A percentile compares a stretch with the other conserved stretches of the same genome.
Conservation (phyloP, 1,140 invertebrate species). For the Drosophila trapezifrons region DNA sequence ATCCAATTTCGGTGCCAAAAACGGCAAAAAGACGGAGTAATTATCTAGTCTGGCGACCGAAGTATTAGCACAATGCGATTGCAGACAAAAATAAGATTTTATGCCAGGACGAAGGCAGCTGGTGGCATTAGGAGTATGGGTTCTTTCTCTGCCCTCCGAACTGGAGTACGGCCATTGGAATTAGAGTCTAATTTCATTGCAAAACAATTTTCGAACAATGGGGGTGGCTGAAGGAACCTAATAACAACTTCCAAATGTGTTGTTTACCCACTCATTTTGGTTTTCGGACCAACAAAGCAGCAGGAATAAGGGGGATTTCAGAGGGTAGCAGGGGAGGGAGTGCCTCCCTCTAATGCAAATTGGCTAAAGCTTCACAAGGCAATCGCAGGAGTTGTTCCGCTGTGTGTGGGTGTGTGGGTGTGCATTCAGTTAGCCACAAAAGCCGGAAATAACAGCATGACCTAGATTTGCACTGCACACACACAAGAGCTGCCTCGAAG, state of each 20-base stretch:
- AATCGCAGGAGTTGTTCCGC: slow-evolving; percentile 44
- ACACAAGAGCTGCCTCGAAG: slow-evolving; percentile 10
- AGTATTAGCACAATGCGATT: slow-evolving; percentile 1
- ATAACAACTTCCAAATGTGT: slow-evolving; percentile 64
- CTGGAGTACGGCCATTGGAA: slow-evolving; percentile 59
- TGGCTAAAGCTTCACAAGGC: slow-evolving; percentile 60
- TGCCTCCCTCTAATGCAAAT: slow-evolving; percentile 62
- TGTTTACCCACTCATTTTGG: slow-evolving; percentile 66
- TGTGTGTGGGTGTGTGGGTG: slow-evolving; percentile 9
- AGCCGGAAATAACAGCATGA: slow-evolving; percentile 77
- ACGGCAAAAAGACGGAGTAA: slow-evolving; percentile 6
- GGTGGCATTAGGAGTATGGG: too few species aligned
- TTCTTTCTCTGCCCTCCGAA: slow-evolving; percentile 1
- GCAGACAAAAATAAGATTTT: background rate
- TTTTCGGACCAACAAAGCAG: slow-evolving; percentile 21
- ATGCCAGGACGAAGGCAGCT: background rate
- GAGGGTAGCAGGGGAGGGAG: background rate
- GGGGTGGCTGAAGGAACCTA: slow-evolving; percentile 31
- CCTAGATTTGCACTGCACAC: slow-evolving; percentile 60
- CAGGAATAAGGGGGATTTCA: background rate
- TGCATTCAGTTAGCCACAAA: slow-evolving; percentile 62
- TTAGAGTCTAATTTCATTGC: slow-evolving; percentile 75
- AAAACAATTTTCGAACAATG: slow-evolving; percentile 72
- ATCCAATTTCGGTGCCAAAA: slow-evolving; percentile 22
- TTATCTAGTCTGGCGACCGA: slow-evolving; percentile 1